Base-by-base conservation (phyloP, 1,140 invertebrate species). In the Plectrocnemia conspersa region DNA sequence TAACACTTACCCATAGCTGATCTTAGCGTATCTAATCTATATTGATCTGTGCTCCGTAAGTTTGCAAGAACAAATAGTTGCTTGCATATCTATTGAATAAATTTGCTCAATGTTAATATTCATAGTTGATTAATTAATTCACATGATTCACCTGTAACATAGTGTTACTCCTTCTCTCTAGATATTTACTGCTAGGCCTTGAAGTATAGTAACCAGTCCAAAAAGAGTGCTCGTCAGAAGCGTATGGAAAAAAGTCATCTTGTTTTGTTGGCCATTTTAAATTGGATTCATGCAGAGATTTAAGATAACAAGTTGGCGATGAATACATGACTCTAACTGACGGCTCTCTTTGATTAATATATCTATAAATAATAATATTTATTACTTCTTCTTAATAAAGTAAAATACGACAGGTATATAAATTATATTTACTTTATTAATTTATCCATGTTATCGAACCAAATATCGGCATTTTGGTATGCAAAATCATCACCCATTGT, bases 121-220 rank as follows among this genome's bases (percentile, higher is more conserved):
- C n/a, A n/a, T 7, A n/a, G 5, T 45, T 27, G 18, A 21, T 57
- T 32, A 40, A 21, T 25, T 24, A 13, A 36, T 29, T 13, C n/a
- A n/a, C 4, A 4, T 36, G 5, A 25, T 27, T 22, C 40, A 82
- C 82, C 68, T 91, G 89, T 10, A 95, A 68, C 42, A 87, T 83
- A 64, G 85, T 86, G 65, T 93, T 93, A 1, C 83, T 83, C 49
- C 82, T 67, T 35, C 92, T 73, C 58, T 91, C 88, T 64, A 79
- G 88, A 38, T 82, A 81, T 64, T 96, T 96, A 0, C 90, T 75
- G 0, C 90, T 84, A 10, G 91, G 86, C 42, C 90, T 78, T 0
- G 93, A 97, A 0, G 91, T 92, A 67, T 91, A 99, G 67, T 94
- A 98, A 0, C 96, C 96, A 0, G 90, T 96, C 95, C 94, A 98